Evolutionary conservation across 1,140 invertebrate species (phyloP).

Genomic region (Rhopalosiphum maidis): DNA sequence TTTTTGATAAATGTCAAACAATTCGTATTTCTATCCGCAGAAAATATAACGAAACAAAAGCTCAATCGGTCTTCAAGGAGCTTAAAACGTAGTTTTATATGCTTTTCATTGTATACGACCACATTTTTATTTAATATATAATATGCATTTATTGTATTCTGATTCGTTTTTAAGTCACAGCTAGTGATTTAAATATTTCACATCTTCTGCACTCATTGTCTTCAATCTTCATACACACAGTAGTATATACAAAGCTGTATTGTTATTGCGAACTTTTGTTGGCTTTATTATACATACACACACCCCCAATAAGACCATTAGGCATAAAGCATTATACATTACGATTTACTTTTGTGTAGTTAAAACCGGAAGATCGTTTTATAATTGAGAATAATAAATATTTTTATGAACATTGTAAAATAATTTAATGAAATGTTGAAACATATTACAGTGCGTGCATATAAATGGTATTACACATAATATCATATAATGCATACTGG

Average conservation of each 20-base stretch:
- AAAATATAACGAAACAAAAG: not conserved
- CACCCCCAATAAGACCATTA: not conserved
- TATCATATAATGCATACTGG: not conserved
- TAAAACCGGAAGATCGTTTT: not conserved
- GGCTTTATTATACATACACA: not conserved
- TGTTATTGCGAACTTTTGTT: not conserved
- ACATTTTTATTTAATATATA: not conserved
- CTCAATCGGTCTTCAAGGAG: not conserved
- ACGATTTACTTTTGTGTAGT: not conserved
- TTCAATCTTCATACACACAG: not conserved
- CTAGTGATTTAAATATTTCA: not conserved
- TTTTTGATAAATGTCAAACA: not conserved
- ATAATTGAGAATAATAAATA: not conserved
- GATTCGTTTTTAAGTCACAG: not conserved
- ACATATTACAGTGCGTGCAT: not conserved
- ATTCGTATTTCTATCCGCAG: not conserved
- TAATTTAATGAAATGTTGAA: not conserved
- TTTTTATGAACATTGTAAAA: constrained; percentile 7
- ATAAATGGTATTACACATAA: not conserved
- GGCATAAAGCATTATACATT: not conserved
- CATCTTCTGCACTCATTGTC: not conserved
- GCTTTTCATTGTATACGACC: not conserved
- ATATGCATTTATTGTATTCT: not conserved
- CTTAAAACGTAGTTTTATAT: not conserved
- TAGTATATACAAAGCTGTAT: not conserved